These are phyloP conservation scores for Aquatica leii DNA, from an alignment of 2,888 invertebrate species.

Conservation along the genomic window DNA sequence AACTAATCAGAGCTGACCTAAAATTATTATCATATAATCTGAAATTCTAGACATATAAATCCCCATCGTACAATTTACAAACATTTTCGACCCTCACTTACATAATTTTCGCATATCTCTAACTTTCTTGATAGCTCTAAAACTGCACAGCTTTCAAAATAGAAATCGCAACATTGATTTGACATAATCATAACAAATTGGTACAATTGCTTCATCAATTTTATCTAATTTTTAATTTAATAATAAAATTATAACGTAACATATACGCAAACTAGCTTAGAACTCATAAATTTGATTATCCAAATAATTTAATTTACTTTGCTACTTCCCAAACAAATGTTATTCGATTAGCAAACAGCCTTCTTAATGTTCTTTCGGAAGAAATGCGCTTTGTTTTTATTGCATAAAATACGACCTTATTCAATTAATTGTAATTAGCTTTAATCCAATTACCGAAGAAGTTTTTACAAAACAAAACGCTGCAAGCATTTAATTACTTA, in stretches of 20 bases:
- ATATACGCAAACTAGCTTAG: too few relatives aligned
- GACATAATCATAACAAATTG: conserved; percentile 9
- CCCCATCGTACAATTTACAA: conserved; percentile 9
- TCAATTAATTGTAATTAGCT: too few relatives aligned
- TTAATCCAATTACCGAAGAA: too few relatives aligned
- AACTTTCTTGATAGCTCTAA: conserved; percentile 14
- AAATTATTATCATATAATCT: conserved; percentile 8
- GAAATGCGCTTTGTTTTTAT: too few relatives aligned
- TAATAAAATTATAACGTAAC: background rate
- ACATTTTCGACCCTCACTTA: conserved; percentile 14
- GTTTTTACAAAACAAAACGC: too few relatives aligned
- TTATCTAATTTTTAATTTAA: background rate
- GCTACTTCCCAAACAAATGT: too few relatives aligned
- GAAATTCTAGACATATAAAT: conserved; percentile 13
- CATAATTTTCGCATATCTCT: conserved; percentile 9
- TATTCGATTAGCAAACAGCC: too few relatives aligned
- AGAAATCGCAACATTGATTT: conserved; percentile 10
- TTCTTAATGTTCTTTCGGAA: too few relatives aligned
- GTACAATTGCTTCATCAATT: background rate
- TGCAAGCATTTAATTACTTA: too few relatives aligned
- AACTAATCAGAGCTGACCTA: conserved; percentile 11
- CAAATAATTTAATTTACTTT: too few relatives aligned
- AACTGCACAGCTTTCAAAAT: conserved; percentile 1
- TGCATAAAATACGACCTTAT: too few relatives aligned
- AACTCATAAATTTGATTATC: too few relatives aligned